phyloP scores from a whole-genome alignment of 2,888 invertebrate species.

The Altica lythri region DNA sequence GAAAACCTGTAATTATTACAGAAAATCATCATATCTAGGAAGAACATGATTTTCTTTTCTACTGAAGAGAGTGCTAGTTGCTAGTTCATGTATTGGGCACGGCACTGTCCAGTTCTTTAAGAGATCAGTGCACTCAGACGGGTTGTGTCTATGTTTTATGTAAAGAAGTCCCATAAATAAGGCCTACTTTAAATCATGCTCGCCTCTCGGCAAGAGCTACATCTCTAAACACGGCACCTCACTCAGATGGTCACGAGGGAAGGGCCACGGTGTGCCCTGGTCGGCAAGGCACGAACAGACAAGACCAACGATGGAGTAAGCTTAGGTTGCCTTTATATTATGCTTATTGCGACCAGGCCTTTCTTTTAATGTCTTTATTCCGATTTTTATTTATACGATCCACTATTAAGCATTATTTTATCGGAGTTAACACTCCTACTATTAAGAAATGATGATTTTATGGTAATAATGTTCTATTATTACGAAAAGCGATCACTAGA shows the following conservation, averaged over 20 bases:
- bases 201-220: constrained; percentile 51
- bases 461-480: constrained; percentile 17
- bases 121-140: constrained; percentile 55
- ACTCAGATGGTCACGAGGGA: constrained; percentile 51
- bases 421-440: constrained; percentile 19
- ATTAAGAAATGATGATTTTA: constrained; percentile 10
- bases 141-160: constrained; percentile 56
- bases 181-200: constrained; percentile 56
- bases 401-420: constrained; percentile 48
- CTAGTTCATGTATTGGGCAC: constrained; percentile 34
- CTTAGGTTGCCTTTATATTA: constrained; percentile 43
- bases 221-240: constrained; percentile 53
- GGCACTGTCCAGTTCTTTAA: constrained; percentile 44
- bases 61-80: too few species aligned
- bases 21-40: too few species aligned
- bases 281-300: constrained; percentile 39
- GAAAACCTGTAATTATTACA: too few species aligned
- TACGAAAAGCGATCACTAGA: constrained; percentile 5
- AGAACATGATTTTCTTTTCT: too few species aligned
- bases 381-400: constrained; percentile 53
- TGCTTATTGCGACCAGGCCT: constrained; percentile 49
- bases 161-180: constrained; percentile 56
- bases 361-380: constrained; percentile 57
- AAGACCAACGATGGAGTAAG: constrained; percentile 43
- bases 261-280: too few species aligned